Conservation (phyloP, 2,888 invertebrate genomes). For the Nomada fabriciana region DNA sequence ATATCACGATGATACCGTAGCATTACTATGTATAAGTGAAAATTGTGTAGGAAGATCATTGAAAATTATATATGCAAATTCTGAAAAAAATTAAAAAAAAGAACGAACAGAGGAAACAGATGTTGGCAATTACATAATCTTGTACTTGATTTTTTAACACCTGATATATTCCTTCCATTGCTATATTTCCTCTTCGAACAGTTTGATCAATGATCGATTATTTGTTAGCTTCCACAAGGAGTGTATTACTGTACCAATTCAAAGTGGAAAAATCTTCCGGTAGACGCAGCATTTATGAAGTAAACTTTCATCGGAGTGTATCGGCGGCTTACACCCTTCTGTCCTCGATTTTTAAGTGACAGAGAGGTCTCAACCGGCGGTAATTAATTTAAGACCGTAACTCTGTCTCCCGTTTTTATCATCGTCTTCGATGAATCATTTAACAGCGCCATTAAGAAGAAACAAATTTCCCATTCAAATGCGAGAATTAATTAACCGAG, state of each 20-base stretch:
- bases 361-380: slow-evolving; percentile 45
- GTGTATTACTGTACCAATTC: not conserved
- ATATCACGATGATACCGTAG: slow-evolving; percentile 4
- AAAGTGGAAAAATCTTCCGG: slow-evolving; percentile 28
- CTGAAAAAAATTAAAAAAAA: not conserved
- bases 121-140: not conserved
- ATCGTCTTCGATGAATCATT: slow-evolving; percentile 3
- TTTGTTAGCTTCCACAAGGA: not conserved
- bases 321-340: slow-evolving; percentile 55
- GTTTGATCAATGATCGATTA: not conserved
- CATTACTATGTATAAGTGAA: slow-evolving; percentile 4
- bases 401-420: slow-evolving; percentile 25
- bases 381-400: slow-evolving; percentile 55
- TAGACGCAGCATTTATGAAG: slow-evolving; percentile 33
- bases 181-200: not conserved
- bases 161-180: too few relatives aligned
- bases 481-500: not conserved
- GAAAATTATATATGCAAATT: not conserved
- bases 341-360: slow-evolving; percentile 61
- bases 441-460: not conserved
- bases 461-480: not conserved
- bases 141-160: not conserved
- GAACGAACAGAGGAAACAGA: not conserved
- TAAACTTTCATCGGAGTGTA: slow-evolving; percentile 34
- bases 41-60: slow-evolving; percentile 17